Conservation (phyloP, 2,113 vertebrate species). For the Oceanites oceanicus region DNA sequence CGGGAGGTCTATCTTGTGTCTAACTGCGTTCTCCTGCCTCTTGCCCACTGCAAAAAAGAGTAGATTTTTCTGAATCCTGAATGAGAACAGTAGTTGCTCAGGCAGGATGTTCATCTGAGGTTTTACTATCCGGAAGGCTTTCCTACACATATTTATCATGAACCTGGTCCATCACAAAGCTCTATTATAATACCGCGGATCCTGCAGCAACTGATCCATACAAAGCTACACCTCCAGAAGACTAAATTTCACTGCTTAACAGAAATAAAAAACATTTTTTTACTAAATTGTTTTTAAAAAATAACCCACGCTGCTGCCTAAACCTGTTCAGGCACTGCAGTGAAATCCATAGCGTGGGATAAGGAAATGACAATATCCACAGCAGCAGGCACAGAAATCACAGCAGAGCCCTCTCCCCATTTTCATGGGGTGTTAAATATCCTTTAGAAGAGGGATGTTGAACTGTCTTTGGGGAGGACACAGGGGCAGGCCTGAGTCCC, state of each 20-base stretch:
- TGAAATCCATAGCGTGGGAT: rapidly evolving
- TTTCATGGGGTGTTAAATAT: rapidly evolving
- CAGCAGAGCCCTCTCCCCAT: not conserved
- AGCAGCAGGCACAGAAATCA: rapidly evolving
- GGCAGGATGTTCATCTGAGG: not conserved
- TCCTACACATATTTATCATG: rapidly evolving
- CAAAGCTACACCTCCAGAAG: not conserved
- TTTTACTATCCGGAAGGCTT: not conserved
- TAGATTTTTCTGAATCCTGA: not conserved
- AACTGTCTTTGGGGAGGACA: not conserved
- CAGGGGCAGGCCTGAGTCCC: not conserved
- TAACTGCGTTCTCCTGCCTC: not conserved
- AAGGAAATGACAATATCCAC: rapidly evolving
- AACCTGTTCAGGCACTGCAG: not conserved
- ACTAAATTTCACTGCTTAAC: not conserved
- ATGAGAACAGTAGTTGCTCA: rapidly evolving
- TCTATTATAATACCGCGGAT: not conserved
- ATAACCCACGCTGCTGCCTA: not conserved
- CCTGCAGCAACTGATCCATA: not conserved
- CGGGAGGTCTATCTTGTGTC: not conserved
- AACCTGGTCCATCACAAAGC: not conserved
- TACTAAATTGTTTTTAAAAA: not conserved
- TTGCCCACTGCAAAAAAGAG: not conserved
- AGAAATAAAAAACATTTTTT: not conserved
- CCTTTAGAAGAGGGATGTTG: not conserved